Percentiles rank a stretch among this genome's conserved stretches.
These are phyloP conservation scores for Zalophus californianus DNA, from an alignment of 2,797 vertebrate species.

Conservation along the genomic window DNA sequence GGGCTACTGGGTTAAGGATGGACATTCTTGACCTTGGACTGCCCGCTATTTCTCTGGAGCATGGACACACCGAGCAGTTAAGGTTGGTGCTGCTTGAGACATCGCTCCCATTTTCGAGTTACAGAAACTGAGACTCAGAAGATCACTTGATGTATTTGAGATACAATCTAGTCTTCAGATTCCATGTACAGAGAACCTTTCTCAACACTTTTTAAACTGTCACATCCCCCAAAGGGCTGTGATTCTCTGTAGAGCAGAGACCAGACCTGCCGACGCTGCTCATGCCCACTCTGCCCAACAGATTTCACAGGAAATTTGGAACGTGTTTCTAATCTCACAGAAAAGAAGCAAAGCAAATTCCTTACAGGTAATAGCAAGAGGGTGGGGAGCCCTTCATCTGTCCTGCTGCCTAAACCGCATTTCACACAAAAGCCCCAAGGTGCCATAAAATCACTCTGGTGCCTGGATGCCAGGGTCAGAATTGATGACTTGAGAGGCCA, in stretches of 20 bases:
- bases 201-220: not conserved
- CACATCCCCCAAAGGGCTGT: not conserved
- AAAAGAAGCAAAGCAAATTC: constrained; percentile 63
- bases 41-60: not conserved
- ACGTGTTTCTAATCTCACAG: constrained; percentile 41
- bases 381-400: not conserved
- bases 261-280: not conserved
- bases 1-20: not conserved
- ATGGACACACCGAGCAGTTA: not conserved
- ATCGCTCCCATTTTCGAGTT: not conserved
- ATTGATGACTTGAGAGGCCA: constrained; percentile 6
- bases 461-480: constrained; percentile 37
- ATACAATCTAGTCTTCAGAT: not conserved
- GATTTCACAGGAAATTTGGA: constrained; percentile 53
- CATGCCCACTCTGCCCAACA: not conserved
- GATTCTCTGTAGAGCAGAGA: constrained; percentile 9
- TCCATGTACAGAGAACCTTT: not conserved
- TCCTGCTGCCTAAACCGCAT: not conserved
- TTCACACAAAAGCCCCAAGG: constrained; percentile 48
- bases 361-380: constrained; percentile 6
- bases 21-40: constrained; percentile 42
- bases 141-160: not conserved
- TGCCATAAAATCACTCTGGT: not conserved
- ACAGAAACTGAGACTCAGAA: not conserved
- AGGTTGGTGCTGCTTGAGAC: not conserved